phyloP scores from a whole-genome alignment of 1,140 invertebrate genomes.

The Geopemphigus sp. region DNA sequence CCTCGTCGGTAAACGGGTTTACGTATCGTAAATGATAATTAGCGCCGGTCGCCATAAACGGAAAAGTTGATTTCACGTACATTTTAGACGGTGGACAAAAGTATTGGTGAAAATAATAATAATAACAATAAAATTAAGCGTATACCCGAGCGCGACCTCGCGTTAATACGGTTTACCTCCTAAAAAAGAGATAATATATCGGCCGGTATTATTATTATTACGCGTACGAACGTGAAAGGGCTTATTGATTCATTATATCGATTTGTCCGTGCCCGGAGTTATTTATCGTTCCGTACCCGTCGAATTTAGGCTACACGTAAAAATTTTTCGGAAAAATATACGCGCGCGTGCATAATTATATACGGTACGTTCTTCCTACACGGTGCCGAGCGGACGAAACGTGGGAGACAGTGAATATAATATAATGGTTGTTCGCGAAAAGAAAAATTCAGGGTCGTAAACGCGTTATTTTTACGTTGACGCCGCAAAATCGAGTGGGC shows the following conservation, averaged over 20 bases:
- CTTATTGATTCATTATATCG: neutral
- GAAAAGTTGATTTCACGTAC: neutral
- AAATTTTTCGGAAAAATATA: slow-evolving; percentile 21
- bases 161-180: neutral
- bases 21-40: neutral
- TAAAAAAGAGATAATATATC: slow-evolving; percentile 11
- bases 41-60: neutral
- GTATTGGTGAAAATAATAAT: neutral
- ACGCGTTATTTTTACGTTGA: slow-evolving; percentile 3
- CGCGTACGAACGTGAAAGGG: neutral
- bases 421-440: slow-evolving; percentile 6
- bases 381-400: neutral
- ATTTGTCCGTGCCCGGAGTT: too few relatives aligned
- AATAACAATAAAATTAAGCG: slow-evolving; percentile 3
- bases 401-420: slow-evolving; percentile 9
- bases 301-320: neutral
- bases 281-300: neutral
- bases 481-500: slow-evolving; percentile 2
- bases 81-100: neutral
- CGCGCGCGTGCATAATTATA: too few relatives aligned
- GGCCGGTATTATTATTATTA: neutral
- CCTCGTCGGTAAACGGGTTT: slow-evolving; percentile 21
- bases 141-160: neutral
- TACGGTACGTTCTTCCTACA: slow-evolving; percentile 28
- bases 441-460: slow-evolving; percentile 38